Evolutionary conservation across 2,113 vertebrate species (phyloP).

Genomic region (Marcusenius ussheri): DNA sequence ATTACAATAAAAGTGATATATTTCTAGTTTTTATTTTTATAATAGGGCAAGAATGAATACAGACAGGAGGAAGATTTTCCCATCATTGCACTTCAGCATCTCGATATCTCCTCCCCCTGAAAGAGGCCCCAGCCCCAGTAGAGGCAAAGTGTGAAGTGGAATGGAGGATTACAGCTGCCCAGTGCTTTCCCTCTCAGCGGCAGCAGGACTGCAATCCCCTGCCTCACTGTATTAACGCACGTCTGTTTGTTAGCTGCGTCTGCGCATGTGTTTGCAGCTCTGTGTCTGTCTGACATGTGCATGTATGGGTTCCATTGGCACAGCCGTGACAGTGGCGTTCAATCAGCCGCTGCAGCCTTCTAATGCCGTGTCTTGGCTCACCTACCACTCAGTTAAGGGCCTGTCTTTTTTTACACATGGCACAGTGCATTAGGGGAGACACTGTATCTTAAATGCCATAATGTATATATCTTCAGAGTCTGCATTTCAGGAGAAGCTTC

Average conservation of each 20-base stretch:
- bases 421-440: background rate
- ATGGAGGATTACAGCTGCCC: slow-evolving; percentile 11
- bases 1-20: background rate
- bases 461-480: background rate
- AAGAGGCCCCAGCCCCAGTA: background rate
- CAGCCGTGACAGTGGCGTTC: background rate
- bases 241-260: slow-evolving; percentile 18
- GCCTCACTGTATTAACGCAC: slow-evolving; percentile 39
- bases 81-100: background rate
- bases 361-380: background rate
- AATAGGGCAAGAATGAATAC: background rate
- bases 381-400: background rate
- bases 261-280: background rate
- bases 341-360: background rate
- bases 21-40: background rate
- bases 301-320: background rate
- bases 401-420: background rate
- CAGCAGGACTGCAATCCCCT: background rate
- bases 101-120: background rate
- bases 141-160: background rate
- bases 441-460: background rate
- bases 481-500: background rate
- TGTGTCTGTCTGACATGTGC: background rate
- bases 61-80: background rate
- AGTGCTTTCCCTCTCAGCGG: slow-evolving; percentile 30